A percentile compares a stretch with the other conserved stretches of the same genome.
Conservation (phyloP, 2,113 vertebrate species). For the Neodon shergylaensis region DNA sequence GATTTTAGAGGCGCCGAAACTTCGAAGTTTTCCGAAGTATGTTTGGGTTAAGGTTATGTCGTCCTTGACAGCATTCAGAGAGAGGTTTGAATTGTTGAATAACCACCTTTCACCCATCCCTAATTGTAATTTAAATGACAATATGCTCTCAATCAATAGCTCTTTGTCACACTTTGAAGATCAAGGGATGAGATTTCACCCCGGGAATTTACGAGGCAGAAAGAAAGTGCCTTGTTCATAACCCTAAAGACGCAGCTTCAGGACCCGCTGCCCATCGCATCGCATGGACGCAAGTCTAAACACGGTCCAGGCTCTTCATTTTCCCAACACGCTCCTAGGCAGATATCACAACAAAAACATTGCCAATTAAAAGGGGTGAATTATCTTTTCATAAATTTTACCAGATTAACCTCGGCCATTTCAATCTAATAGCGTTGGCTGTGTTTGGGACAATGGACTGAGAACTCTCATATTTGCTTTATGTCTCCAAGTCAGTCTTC, state of each 20-base stretch:
- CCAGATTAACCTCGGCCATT: conserved; percentile 15
- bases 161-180: conserved; percentile 94
- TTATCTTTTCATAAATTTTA: conserved; percentile 69
- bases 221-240: conserved; percentile 83
- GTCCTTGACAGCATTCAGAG: conserved; percentile 88
- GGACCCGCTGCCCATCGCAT: conserved; percentile 76
- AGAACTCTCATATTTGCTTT: not conserved
- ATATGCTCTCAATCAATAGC: conserved; percentile 96
- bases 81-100: conserved; percentile 94
- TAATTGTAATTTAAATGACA: conserved; percentile 99
- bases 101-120: conserved; percentile 92
- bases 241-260: conserved; percentile 81
- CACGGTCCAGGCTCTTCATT: conserved; percentile 79
- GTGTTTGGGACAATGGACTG: not conserved
- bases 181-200: conserved; percentile 93
- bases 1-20: conserved; percentile 82
- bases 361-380: conserved; percentile 65
- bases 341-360: conserved; percentile 76
- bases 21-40: conserved; percentile 83
- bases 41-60: conserved; percentile 89
- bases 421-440: not conserved
- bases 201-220: conserved; percentile 86
- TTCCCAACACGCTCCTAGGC: conserved; percentile 78
- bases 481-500: not conserved
- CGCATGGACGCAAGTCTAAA: conserved; percentile 75